Percentiles rank a stretch among this genome's conserved stretches.
Conservation (phyloP, 2,797 vertebrate genomes). For the Lycodopsis pacificus region DNA sequence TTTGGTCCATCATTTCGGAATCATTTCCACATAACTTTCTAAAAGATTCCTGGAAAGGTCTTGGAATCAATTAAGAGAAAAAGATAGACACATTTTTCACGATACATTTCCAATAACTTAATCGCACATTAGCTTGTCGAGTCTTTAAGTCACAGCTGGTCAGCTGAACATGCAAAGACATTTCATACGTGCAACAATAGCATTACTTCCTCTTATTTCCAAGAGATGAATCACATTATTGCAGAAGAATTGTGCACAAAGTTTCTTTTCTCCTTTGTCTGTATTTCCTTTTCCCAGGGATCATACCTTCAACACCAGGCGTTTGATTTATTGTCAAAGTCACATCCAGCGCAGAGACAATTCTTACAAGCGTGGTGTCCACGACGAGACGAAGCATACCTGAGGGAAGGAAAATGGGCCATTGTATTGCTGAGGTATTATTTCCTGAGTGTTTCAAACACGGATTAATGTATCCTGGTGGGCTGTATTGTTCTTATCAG, state of each 20-base stretch:
- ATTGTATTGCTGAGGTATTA: slow-evolving; percentile 84
- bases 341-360: slow-evolving; percentile 44
- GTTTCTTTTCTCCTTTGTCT: slow-evolving; percentile 41
- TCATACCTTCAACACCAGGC: slow-evolving; percentile 26
- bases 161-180: not conserved
- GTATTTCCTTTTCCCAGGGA: slow-evolving; percentile 55
- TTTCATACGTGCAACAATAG: rapidly evolving
- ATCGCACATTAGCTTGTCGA: not conserved
- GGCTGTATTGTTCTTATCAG: slow-evolving; percentile 75
- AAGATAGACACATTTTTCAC: no score
- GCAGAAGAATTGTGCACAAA: slow-evolving; percentile 4
- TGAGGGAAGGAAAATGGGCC: slow-evolving; percentile 75
- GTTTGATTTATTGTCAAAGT: slow-evolving; percentile 39
- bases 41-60: not conserved
- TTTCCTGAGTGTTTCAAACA: slow-evolving; percentile 85
- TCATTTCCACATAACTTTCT: not conserved
- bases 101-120: not conserved
- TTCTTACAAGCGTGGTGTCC: slow-evolving; percentile 38
- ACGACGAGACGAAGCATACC: slow-evolving; percentile 51
- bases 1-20: not conserved
- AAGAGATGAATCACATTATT: not conserved
- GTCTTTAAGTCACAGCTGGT: not conserved
- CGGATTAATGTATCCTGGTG: slow-evolving; percentile 83
- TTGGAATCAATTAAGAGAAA: not conserved
- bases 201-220: slow-evolving; percentile 2